Evolutionary conservation across 2,113 vertebrate genomes (phyloP).

Genomic region (Myotis yumanensis): DNA sequence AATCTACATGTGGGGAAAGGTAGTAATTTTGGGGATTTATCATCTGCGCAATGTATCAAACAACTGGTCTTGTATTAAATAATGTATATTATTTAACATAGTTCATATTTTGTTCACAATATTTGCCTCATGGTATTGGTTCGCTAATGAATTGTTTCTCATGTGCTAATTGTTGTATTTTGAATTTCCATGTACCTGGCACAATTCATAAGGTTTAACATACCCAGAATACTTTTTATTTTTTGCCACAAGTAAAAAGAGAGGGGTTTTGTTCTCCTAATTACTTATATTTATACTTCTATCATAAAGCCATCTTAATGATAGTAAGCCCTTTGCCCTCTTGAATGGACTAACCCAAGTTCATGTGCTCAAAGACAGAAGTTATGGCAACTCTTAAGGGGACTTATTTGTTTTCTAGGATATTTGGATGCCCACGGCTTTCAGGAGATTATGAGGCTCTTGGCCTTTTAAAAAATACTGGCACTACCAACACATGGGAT

Average conservation of each 20-base stretch:
- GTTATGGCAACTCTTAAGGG: not conserved
- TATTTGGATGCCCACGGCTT: not conserved
- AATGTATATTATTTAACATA: not conserved
- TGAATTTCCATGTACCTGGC: not conserved
- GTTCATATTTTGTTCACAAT: not conserved
- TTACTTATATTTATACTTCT: not conserved
- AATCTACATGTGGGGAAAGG: not conserved
- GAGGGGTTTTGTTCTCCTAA: not conserved
- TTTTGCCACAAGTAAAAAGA: not conserved
- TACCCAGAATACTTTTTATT: not conserved
- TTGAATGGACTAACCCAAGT: not conserved
- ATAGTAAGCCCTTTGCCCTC: not conserved
- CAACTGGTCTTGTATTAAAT: not conserved
- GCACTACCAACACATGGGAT: not conserved
- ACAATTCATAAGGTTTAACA: not conserved
- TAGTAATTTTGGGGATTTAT: not conserved
- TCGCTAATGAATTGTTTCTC: not conserved
- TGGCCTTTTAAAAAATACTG: not conserved
- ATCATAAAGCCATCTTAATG: not conserved
- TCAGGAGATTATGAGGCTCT: not conserved
- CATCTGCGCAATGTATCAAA: not conserved
- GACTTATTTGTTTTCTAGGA: not conserved
- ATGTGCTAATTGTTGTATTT: not conserved
- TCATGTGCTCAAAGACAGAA: not conserved
- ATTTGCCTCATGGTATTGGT: not conserved